Evolutionary conservation across 2,113 vertebrate genomes (phyloP).

Genomic region (Rhynchomys soricoides): DNA sequence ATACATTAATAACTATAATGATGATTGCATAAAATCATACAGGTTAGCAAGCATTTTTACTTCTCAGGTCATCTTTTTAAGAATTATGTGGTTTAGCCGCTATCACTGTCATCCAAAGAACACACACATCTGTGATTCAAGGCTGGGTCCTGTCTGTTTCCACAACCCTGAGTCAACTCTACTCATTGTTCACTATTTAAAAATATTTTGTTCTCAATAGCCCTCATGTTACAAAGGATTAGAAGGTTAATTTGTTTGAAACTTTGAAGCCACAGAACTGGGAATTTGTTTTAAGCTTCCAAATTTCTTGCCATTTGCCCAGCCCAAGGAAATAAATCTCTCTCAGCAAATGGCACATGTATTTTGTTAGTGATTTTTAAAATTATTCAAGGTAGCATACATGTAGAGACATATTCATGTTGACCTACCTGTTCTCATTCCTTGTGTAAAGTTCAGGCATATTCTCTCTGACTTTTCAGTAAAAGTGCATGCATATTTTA

Average conservation of each 20-base stretch:
- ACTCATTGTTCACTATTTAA: not conserved
- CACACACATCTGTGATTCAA: not conserved
- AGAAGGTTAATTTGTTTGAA: not conserved
- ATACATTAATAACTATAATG: constrained; percentile 39
- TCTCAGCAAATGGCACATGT: not conserved
- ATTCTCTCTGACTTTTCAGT: not conserved
- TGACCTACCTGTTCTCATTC: constrained; percentile 17
- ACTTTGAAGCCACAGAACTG: not conserved
- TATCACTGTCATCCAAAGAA: not conserved
- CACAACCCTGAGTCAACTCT: not conserved
- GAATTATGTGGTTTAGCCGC: not conserved
- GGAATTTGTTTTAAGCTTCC: not conserved
- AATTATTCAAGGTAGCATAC: constrained; percentile 6
- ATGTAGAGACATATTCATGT: not conserved
- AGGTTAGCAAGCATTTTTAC: constrained; percentile 4
- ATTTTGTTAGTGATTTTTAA: not conserved
- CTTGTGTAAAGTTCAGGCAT: not conserved
- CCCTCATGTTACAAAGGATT: not conserved
- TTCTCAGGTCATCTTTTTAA: not conserved
- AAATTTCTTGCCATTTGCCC: not conserved
- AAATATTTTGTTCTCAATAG: not conserved
- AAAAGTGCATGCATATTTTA: not conserved
- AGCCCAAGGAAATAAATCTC: not conserved
- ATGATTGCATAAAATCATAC: constrained; percentile 18
- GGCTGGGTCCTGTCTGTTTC: not conserved